These are phyloP conservation scores for Callaeas wilsoni DNA, from an alignment of 2,113 vertebrate species.

Conservation along the genomic window DNA sequence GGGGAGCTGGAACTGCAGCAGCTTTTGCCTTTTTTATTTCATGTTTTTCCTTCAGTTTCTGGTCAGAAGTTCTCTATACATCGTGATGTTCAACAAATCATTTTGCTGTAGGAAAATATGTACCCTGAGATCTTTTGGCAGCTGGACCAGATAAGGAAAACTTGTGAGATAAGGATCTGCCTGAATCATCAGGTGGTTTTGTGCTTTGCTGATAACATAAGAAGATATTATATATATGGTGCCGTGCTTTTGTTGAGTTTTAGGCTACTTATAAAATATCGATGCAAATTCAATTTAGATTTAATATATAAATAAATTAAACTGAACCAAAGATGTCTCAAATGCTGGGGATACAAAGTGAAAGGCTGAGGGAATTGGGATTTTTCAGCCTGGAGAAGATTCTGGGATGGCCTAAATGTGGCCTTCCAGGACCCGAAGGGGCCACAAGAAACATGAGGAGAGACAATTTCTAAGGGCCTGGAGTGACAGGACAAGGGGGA, in stretches of 20 bases:
- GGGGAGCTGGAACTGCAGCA: not conserved
- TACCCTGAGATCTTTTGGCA: slow-evolving; percentile 2
- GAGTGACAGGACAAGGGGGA: not conserved
- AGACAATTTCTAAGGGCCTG: not conserved
- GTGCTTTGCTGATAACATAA: not conserved
- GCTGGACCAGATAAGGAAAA: not conserved
- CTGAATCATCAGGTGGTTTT: not conserved
- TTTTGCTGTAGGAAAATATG: not conserved
- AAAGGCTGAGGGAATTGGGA: not conserved
- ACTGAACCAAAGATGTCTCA: not conserved
- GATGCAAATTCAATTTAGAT: not conserved
- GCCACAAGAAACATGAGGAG: not conserved
- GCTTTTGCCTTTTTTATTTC: not conserved
- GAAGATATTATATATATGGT: not conserved
- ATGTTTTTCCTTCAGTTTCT: not conserved
- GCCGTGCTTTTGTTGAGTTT: not conserved
- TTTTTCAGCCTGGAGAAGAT: not conserved
- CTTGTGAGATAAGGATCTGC: not conserved
- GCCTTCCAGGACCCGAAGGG: not conserved
- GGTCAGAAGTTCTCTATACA: rapidly evolving
- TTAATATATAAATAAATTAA: not conserved
- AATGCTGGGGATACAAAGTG: not conserved
- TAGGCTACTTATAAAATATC: not conserved
- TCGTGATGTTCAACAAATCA: not conserved
- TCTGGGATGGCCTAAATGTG: not conserved